Conservation (phyloP, 2,888 invertebrate genomes). For the Dugesia japonica region DNA sequence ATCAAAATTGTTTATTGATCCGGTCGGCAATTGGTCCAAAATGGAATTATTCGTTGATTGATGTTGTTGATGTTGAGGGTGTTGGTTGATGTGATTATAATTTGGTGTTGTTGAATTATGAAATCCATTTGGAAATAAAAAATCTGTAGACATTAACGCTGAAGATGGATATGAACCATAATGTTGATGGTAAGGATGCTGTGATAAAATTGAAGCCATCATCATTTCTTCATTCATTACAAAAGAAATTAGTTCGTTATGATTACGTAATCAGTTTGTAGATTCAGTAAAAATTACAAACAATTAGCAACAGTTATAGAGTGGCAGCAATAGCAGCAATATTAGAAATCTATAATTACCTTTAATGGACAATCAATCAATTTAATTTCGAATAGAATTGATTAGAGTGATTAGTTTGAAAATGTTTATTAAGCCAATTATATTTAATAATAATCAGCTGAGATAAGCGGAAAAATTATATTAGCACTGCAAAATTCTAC, state of each 20-base stretch:
- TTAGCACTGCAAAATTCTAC: background rate
- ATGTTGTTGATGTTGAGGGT: slow-evolving; percentile 3
- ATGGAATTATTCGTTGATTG: background rate
- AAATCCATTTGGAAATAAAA: slow-evolving; percentile 5
- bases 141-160: background rate
- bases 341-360: too few species aligned
- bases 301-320: too few species aligned
- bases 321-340: background rate
- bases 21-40: background rate
- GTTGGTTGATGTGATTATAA: slow-evolving; percentile 2
- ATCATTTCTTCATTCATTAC: slow-evolving; percentile 7
- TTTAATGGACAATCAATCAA: background rate
- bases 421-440: slow-evolving; percentile 20
- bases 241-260: too few species aligned
- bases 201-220: slow-evolving; percentile 7
- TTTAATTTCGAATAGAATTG: background rate
- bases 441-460: slow-evolving; percentile 9
- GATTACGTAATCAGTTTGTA: too few species aligned
- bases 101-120: background rate
- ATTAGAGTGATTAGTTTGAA: background rate
- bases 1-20: background rate
- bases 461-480: slow-evolving; percentile 15
- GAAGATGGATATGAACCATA: background rate
- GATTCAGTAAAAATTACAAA: too few species aligned
- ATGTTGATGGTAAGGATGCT: slow-evolving; percentile 11